Conservation (phyloP, 1,140 invertebrate species). For the Dreissena polymorpha region DNA sequence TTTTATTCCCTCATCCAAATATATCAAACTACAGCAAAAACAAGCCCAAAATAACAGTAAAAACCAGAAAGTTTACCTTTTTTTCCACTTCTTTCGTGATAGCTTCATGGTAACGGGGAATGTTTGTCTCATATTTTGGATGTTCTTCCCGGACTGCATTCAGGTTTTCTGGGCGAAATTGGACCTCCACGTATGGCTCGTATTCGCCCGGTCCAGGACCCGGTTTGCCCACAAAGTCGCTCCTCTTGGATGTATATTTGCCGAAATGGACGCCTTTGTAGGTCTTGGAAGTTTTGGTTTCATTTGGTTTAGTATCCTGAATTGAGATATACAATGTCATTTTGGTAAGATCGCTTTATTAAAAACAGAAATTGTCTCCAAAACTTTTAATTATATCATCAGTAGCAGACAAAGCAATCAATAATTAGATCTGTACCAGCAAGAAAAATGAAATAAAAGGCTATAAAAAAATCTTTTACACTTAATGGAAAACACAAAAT, state of each 20-base stretch:
- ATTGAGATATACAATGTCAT: slow-evolving; percentile 16
- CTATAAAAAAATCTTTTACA: too few species aligned
- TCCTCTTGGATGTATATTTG: slow-evolving; percentile 71
- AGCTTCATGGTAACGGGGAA: slow-evolving; percentile 78
- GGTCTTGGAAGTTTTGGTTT: slow-evolving; percentile 66
- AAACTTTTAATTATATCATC: too few species aligned
- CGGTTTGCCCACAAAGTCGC: slow-evolving; percentile 68
- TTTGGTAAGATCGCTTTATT: neutral
- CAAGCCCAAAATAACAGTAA: too few species aligned
- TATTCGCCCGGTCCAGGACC: slow-evolving; percentile 79
- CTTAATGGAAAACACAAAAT: too few species aligned
- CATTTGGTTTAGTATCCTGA: slow-evolving; percentile 49
- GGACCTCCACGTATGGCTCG: slow-evolving; percentile 69
- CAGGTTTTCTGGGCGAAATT: slow-evolving; percentile 68
- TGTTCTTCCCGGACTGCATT: slow-evolving; percentile 70
- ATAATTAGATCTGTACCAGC: neutral
- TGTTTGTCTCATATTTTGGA: slow-evolving; percentile 69
- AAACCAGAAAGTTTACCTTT: slow-evolving; percentile 64
- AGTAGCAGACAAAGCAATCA: neutral
- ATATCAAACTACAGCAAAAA: too few species aligned
- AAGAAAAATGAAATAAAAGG: too few species aligned
- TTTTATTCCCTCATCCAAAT: too few species aligned
- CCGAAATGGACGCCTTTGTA: slow-evolving; percentile 78
- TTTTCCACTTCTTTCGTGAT: slow-evolving; percentile 75
- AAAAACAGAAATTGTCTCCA: too few species aligned